These are phyloP conservation scores for Halotydeus destructor DNA, from an alignment of 1,140 invertebrate genomes.

Conservation along the genomic window DNA sequence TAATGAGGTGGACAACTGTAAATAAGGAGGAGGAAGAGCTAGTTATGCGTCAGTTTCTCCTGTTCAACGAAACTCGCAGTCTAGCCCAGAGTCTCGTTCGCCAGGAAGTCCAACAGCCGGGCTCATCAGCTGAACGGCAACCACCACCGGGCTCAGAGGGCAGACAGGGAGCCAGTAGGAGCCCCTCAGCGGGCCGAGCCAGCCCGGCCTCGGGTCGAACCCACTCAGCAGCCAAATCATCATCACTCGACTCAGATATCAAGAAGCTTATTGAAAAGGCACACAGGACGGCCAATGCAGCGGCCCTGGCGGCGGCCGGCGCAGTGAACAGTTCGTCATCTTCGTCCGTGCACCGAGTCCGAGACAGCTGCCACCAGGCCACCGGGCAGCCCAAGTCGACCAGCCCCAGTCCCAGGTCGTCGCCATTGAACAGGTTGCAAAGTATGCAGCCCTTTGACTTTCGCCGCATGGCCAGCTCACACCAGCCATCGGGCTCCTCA, in stretches of 20 bases:
- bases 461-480: conserved; percentile 38
- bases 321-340: conserved; percentile 15
- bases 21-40: conserved; percentile 61
- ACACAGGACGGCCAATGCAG: conserved; percentile 13
- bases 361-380: conserved; percentile 5
- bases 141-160: too few species aligned
- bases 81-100: conserved; percentile 3
- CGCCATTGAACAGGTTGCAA: conserved; percentile 65
- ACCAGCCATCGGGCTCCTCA: conserved; percentile 21
- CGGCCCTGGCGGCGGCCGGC: conserved; percentile 20
- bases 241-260: conserved; percentile 33
- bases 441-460: conserved; percentile 90
- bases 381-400: conserved; percentile 16
- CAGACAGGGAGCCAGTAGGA: too few species aligned
- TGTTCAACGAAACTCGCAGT: conserved; percentile 34
- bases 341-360: not conserved
- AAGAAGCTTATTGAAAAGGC: conserved; percentile 33
- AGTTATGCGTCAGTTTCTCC: conserved; percentile 61
- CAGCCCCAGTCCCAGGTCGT: conserved; percentile 33
- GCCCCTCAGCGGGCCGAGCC: too few species aligned
- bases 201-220: too few species aligned
- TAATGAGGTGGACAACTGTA: conserved; percentile 43
- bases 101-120: too few species aligned
- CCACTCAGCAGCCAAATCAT: too few species aligned
- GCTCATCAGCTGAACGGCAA: too few species aligned